These are phyloP conservation scores for Lacanobia wlatinum DNA, from an alignment of 2,888 invertebrate species.

Conservation along the genomic window DNA sequence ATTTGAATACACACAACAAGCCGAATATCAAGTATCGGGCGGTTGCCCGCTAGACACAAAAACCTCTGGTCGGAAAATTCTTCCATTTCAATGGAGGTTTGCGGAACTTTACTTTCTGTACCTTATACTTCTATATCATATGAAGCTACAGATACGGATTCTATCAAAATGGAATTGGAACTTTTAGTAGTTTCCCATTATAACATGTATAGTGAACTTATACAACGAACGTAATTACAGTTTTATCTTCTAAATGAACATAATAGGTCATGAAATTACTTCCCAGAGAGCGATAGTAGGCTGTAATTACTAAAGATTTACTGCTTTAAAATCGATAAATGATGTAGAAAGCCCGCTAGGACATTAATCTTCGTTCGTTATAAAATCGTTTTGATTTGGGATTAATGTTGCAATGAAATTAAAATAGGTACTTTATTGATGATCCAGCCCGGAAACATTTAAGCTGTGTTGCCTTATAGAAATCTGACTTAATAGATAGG, in stretches of 20 bases:
- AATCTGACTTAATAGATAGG: no score
- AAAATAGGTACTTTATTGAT: slow-evolving; percentile 10
- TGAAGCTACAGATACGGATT: not conserved
- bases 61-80: no score
- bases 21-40: no score
- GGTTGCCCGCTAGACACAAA: no score
- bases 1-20: no score
- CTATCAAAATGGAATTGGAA: not conserved
- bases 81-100: no score
- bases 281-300: slow-evolving; percentile 1
- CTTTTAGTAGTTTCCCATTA: not conserved
- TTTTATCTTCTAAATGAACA: not conserved
- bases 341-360: slow-evolving; percentile 27
- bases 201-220: not conserved
- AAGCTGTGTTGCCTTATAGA: not conserved
- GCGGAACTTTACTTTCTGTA: no score
- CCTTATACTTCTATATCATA: no score
- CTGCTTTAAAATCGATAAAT: slow-evolving; percentile 42
- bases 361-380: slow-evolving; percentile 38
- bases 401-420: slow-evolving; percentile 25
- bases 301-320: slow-evolving; percentile 36
- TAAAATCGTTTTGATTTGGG: slow-evolving; percentile 26
- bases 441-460: not conserved
- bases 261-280: slow-evolving; percentile 20
- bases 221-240: not conserved